Evolutionary conservation across 1,140 invertebrate species (phyloP).

Genomic region (Nasonia giraulti): DNA sequence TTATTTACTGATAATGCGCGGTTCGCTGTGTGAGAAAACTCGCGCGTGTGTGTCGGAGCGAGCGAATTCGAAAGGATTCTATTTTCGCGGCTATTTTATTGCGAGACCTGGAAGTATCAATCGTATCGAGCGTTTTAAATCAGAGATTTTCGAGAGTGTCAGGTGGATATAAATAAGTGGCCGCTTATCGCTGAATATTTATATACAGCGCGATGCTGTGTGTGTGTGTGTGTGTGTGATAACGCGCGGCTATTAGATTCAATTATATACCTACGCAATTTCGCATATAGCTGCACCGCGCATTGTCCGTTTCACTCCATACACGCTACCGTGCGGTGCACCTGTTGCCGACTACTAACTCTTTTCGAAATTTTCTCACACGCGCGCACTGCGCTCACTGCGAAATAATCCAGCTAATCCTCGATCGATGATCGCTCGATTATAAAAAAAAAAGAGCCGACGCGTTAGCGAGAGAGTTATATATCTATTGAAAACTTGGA

Average conservation of each 20-base stretch:
- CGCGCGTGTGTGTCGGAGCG: background rate
- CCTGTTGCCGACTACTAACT: too few relatives aligned
- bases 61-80: background rate
- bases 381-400: too few relatives aligned
- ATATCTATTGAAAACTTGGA: background rate
- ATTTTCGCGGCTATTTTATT: background rate
- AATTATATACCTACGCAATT: conserved; percentile 4
- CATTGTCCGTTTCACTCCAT: too few relatives aligned
- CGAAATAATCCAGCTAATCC: background rate
- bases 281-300: background rate
- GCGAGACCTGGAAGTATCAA: background rate
- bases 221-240: too few relatives aligned
- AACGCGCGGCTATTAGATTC: background rate
- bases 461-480: background rate
- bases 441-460: background rate
- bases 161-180: background rate
- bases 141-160: background rate
- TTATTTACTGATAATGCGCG: background rate
- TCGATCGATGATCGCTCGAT: background rate
- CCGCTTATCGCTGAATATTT: background rate
- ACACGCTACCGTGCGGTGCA: too few relatives aligned
- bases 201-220: background rate
- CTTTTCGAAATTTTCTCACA: background rate
- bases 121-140: background rate
- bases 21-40: background rate